phyloP scores from a whole-genome alignment of 2,113 vertebrate species.

The Hiodon tergisus region DNA sequence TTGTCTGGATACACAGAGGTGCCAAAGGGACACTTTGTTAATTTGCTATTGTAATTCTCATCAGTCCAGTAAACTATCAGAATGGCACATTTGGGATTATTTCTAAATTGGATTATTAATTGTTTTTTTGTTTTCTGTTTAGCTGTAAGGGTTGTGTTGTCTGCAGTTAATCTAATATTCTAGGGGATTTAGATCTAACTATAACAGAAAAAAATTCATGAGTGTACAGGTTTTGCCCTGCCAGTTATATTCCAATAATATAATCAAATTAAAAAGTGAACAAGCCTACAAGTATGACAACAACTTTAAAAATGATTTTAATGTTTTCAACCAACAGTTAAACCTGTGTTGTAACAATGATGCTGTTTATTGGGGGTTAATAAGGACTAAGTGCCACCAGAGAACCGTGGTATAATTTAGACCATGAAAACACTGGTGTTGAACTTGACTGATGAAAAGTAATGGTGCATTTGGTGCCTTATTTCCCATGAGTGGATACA shows the following conservation, averaged over 20 bases:
- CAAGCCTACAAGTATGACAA: not conserved
- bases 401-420: too few relatives aligned
- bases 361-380: too few relatives aligned
- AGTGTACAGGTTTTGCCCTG: constrained; percentile 19
- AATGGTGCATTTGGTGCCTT: too few relatives aligned
- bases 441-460: too few relatives aligned
- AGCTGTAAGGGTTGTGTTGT: too few relatives aligned
- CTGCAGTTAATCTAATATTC: too few relatives aligned
- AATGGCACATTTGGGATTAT: constrained; percentile 7
- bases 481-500: too few relatives aligned
- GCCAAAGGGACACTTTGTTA: constrained; percentile 56
- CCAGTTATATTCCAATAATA: constrained; percentile 19
- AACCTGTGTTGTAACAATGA: too few relatives aligned
- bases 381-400: too few relatives aligned
- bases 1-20: constrained; percentile 41
- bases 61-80: constrained; percentile 28
- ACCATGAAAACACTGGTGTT: too few relatives aligned
- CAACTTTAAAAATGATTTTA: not conserved
- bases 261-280: constrained; percentile 11
- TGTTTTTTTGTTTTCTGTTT: not conserved
- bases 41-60: constrained; percentile 23
- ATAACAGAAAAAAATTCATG: constrained; percentile 1
- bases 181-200: too few relatives aligned
- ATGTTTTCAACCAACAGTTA: not conserved
- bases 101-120: not conserved